phyloP scores from a whole-genome alignment of 2,113 vertebrate genomes.

The Lepisosteus osseus region DNA sequence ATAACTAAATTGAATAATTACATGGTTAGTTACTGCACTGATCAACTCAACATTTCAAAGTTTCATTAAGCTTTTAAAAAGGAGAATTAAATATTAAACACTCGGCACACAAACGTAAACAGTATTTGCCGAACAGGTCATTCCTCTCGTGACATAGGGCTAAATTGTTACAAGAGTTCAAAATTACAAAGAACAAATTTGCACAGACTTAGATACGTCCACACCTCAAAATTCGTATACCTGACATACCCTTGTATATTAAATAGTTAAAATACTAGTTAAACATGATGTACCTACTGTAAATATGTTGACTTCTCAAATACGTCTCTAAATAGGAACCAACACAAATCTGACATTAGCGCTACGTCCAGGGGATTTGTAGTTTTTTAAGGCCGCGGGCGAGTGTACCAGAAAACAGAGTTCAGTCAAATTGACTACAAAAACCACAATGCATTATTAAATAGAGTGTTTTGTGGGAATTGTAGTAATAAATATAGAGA shows the following conservation, averaged over 20 bases:
- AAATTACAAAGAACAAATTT: too few relatives aligned
- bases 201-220: too few relatives aligned
- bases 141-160: too few relatives aligned
- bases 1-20: too few relatives aligned
- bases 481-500: slow-evolving; percentile 28
- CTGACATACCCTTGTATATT: too few relatives aligned
- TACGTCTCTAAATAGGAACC: slow-evolving; percentile 45
- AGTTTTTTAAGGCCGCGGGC: slow-evolving; percentile 30
- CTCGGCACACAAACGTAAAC: background rate
- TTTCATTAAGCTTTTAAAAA: slow-evolving; percentile 1
- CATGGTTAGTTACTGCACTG: too few relatives aligned
- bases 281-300: slow-evolving; percentile 38
- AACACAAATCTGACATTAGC: slow-evolving; percentile 15
- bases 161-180: too few relatives aligned
- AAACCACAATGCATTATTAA: slow-evolving; percentile 32
- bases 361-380: slow-evolving; percentile 44
- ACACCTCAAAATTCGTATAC: too few relatives aligned
- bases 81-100: slow-evolving; percentile 3
- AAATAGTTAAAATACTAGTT: too few relatives aligned
- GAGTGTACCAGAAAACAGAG: too few relatives aligned
- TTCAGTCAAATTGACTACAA: slow-evolving; percentile 35
- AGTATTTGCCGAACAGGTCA: background rate
- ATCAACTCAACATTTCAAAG: background rate
- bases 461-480: background rate
- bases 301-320: slow-evolving; percentile 46